Evolutionary conservation across 37 sponge, comb jelly and placozoan genomes (phyloP).

Genomic region (Theonella swinhoei): DNA sequence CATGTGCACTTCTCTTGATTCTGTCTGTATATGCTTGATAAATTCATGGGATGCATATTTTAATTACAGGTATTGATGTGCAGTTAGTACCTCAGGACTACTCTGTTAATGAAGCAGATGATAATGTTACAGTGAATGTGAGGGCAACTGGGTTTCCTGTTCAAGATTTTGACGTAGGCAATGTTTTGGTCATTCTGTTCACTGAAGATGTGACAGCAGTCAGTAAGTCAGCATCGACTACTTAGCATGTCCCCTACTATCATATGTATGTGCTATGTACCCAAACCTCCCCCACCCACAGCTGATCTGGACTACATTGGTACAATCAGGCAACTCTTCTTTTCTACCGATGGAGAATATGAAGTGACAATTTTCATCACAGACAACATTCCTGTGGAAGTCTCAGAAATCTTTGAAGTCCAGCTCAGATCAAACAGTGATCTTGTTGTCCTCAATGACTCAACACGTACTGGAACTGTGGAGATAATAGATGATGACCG

Average conservation of each 20-base stretch:
- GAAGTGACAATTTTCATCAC: not conserved
- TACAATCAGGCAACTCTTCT: not conserved
- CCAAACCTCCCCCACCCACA: no score
- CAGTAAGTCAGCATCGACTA: no score
- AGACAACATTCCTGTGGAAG: conserved; percentile 7
- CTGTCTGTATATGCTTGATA: no score
- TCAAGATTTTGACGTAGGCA: not conserved
- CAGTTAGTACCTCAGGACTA: not conserved
- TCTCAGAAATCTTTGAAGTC: conserved; percentile 14
- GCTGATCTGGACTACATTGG: conserved; percentile 6
- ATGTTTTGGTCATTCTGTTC: not conserved
- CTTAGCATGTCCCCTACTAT: not conserved
- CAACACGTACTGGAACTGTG: no score
- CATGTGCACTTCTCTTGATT: no score
- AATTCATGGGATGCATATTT: no score
- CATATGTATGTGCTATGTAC: not conserved
- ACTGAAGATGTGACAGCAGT: conserved; percentile 3
- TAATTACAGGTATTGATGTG: conserved; percentile 4
- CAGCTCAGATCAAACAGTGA: not conserved
- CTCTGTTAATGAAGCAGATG: not conserved
- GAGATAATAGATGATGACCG: not conserved
- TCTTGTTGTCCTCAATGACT: not conserved
- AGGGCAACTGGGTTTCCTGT: not conserved
- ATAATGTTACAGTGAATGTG: not conserved
- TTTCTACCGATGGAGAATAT: not conserved